Conservation (phyloP, 2,113 vertebrate species). For the Pristiophorus japonicus region DNA sequence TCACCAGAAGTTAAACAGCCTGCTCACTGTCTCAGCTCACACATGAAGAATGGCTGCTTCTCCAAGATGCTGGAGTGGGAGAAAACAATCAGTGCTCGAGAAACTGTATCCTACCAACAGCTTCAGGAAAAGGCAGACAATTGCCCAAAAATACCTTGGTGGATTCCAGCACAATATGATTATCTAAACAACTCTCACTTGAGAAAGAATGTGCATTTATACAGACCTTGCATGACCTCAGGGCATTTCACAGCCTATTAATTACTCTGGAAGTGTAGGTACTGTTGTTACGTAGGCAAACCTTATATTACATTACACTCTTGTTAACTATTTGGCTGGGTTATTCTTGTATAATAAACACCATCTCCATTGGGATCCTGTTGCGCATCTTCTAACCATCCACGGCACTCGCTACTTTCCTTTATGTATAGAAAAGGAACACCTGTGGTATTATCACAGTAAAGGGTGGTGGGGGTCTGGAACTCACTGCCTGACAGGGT, state of each 20-base stretch:
- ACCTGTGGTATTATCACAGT: background rate
- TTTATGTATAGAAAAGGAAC: background rate
- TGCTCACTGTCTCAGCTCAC: no score
- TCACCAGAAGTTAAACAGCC: background rate
- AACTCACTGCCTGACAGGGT: no score
- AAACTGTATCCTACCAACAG: background rate
- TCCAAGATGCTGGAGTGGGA: background rate
- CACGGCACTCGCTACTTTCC: background rate
- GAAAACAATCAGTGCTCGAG: background rate
- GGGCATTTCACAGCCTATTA: background rate
- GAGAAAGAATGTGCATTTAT: background rate
- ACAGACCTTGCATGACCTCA: background rate
- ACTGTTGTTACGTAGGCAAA: background rate
- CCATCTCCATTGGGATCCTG: background rate
- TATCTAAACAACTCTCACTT: background rate
- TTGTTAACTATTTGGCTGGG: background rate
- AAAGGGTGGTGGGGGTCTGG: no score
- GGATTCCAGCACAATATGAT: background rate
- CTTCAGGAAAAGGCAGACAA: background rate
- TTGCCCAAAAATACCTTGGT: background rate
- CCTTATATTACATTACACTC: background rate
- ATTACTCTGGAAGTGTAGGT: background rate
- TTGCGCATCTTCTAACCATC: background rate
- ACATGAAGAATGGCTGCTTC: background rate
- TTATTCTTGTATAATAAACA: background rate